Base-by-base conservation (phyloP, 2,113 vertebrate species). In the Clarias macrocephalus region DNA sequence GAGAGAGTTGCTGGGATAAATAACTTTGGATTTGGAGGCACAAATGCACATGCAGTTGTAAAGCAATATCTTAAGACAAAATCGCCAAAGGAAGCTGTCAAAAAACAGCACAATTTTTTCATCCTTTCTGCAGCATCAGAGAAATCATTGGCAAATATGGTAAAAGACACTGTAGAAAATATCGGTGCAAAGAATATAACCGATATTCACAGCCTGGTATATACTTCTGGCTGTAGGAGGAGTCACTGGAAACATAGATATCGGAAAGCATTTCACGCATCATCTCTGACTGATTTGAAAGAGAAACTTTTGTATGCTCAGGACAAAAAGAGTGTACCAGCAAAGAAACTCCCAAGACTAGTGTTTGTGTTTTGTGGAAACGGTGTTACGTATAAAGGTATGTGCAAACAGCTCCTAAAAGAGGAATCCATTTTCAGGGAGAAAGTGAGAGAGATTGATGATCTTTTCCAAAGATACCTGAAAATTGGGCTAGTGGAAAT, bases 291-390 rank as follows among this genome's bases (percentile, higher is more conserved):
- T 7, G 92, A 97, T 76, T 90, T 97, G 52, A 79, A 56, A 90
- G 86, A 94, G 57, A 86, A 93, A 65, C 93, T 94, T 80, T 84
- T 97, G 12, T 83, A 54, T 66, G 89, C 21, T 0, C 23, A 54
- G 0, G 93, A 88, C 54, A 86, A 30, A 18, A 92, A 93, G 59
- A 72, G 81, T 33, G 65, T 88, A 12, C 13, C 54, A 11, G 75
- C 80, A 19, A 95, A 90, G 76, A 88, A n/a, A 13, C 90, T 92
- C 16, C 82, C 94, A 8, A 93, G 91, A 85, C 86, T 97, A 88
- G 94, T 97, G 73, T 97, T 97, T 93, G 96, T 97, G 57, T 97
- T 98, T 91, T 97, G 96, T 88, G 96, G 96, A 77, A 97, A 97
- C 0, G 96, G 95, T 0, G 90, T 96, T 54, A 94, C 84, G 1